A percentile compares a stretch with the other conserved stretches of the same genome.
Conservation (phyloP, 2,797 vertebrate species). For the Aythya fuligula region DNA sequence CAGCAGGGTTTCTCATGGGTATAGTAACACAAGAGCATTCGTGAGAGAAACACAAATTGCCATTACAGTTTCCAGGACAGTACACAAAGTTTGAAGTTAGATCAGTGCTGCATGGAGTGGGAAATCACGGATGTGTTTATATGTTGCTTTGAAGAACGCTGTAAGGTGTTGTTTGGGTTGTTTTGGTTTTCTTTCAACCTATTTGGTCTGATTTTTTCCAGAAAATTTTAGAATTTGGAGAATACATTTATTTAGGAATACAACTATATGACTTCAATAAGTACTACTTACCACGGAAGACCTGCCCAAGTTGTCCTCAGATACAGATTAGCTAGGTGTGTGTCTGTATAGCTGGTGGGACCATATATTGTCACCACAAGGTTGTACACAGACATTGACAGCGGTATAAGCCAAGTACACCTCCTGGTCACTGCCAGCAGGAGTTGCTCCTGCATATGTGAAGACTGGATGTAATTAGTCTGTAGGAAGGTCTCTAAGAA, state of each 20-base stretch:
- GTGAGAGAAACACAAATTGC: accelerated
- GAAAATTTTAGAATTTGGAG: background rate
- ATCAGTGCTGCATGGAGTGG: background rate
- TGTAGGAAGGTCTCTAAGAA: background rate
- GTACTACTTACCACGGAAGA: background rate
- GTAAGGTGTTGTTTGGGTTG: background rate
- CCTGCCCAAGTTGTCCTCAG: background rate
- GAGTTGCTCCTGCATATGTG: background rate
- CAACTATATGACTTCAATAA: background rate
- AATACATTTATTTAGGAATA: background rate
- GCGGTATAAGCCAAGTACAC: background rate
- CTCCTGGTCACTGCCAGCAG: background rate
- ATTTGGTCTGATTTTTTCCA: background rate
- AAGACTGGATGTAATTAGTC: background rate
- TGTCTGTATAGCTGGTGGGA: background rate
- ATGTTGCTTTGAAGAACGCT: background rate
- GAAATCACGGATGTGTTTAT: background rate
- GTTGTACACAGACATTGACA: background rate
- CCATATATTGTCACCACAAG: background rate
- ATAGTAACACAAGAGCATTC: background rate
- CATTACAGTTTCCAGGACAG: background rate
- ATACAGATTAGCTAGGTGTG: background rate
- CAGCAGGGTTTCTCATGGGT: background rate
- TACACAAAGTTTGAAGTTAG: background rate
- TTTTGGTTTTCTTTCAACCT: background rate